Conservation (phyloP, 2,113 vertebrate genomes). For the Crotalus tigris region DNA sequence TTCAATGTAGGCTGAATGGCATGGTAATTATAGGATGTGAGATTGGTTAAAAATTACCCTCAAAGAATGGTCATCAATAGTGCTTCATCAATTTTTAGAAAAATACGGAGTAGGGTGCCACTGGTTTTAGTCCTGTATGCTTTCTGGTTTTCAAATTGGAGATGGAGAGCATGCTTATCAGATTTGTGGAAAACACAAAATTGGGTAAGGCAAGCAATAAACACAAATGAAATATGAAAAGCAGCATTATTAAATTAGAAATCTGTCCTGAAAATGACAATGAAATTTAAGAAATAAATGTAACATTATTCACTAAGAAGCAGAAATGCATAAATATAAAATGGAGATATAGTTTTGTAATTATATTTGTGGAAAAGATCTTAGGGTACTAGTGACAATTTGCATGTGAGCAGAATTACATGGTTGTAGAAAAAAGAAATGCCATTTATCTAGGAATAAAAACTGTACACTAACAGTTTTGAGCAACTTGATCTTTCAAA, state of each 20-base stretch:
- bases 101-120: not conserved
- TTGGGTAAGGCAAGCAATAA: not conserved
- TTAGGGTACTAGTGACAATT: not conserved
- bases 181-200: not conserved
- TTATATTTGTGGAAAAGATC: not conserved
- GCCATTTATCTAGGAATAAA: not conserved
- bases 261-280: not conserved
- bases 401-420: not conserved
- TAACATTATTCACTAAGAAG: not conserved
- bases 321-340: too few species aligned
- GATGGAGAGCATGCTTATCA: not conserved
- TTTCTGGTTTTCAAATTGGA: not conserved
- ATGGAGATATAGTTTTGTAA: not conserved
- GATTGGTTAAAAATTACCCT: not conserved
- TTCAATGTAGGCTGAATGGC: not conserved
- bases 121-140: not conserved
- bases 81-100: not conserved
- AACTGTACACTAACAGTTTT: not conserved
- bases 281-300: not conserved
- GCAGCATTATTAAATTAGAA: not conserved
- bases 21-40: not conserved
- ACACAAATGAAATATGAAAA: not conserved
- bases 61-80: not conserved
- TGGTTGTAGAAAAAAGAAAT: not conserved
- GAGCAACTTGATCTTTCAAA: not conserved